Evolutionary conservation across 2,888 invertebrate genomes (phyloP).

Genomic region (Phortica magna): DNA sequence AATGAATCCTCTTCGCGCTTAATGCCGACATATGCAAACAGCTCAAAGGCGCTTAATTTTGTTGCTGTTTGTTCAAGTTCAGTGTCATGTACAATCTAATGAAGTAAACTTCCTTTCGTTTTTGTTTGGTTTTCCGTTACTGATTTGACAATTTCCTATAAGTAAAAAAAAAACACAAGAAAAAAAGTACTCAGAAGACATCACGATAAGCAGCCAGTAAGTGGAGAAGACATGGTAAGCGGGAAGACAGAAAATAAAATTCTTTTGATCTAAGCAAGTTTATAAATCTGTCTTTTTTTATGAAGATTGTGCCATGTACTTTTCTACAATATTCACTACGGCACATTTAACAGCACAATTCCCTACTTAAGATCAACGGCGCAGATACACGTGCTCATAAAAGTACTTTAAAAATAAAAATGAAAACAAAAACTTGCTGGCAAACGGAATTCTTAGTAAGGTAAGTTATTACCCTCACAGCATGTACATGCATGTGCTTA

Average conservation of each 20-base stretch:
- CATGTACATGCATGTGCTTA: slow-evolving; percentile 54
- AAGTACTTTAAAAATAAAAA: too few species aligned
- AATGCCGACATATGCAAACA: neutral
- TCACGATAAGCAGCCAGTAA: too few species aligned
- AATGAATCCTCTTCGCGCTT: neutral
- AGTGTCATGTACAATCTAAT: neutral
- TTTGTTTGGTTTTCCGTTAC: slow-evolving; percentile 6
- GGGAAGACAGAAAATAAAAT: neutral
- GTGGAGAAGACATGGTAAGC: too few species aligned
- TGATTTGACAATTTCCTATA: slow-evolving; percentile 12
- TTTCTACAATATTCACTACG: neutral
- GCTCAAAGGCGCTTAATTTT: neutral
- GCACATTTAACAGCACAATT: slow-evolving; percentile 10
- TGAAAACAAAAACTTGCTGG: neutral
- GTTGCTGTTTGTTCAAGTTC: neutral
- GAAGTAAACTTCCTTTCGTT: neutral
- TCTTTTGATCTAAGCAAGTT: neutral
- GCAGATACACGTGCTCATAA: neutral
- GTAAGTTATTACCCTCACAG: slow-evolving; percentile 43
- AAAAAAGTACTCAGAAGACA: too few species aligned
- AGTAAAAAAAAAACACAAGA: neutral
- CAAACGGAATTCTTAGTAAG: neutral
- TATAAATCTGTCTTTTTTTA: too few species aligned
- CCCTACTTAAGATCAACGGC: neutral
- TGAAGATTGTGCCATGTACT: too few species aligned